phyloP scores from a whole-genome alignment of 1,140 invertebrate genomes.

The Hycleus cichorii region DNA sequence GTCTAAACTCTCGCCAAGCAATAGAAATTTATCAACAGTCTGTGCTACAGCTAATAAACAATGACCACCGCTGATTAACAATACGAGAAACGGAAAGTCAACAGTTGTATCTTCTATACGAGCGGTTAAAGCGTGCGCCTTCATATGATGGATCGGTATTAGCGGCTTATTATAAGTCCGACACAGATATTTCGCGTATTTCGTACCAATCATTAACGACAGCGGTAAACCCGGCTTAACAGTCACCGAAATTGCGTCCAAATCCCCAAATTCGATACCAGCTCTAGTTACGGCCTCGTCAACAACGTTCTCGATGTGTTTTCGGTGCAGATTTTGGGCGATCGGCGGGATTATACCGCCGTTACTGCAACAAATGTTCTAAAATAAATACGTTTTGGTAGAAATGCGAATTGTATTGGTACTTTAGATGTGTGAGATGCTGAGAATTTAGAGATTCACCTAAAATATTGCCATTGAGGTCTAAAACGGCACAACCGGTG shows the following conservation, averaged over 20 bases:
- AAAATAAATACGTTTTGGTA: background rate
- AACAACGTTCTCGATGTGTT: conserved; percentile 71
- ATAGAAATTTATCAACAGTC: conserved; percentile 65
- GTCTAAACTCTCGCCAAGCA: conserved; percentile 73
- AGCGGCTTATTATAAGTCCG: conserved; percentile 68
- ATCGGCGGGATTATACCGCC: conserved; percentile 88
- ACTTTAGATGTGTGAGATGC: conserved; percentile 64
- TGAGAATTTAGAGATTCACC: conserved; percentile 77
- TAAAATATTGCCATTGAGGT: conserved; percentile 60
- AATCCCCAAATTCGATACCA: conserved; percentile 57
- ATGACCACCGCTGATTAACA: conserved; percentile 90
- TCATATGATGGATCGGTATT: conserved; percentile 97
- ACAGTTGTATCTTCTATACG: conserved; percentile 60
- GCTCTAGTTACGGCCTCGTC: conserved; percentile 59
- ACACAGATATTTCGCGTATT: conserved; percentile 76
- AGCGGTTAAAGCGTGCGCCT: conserved; percentile 91
- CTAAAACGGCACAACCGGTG: conserved; percentile 84
- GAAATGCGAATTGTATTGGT: conserved; percentile 21
- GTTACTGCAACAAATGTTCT: conserved; percentile 49
- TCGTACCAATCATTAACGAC: conserved; percentile 73
- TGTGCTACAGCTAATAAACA: conserved; percentile 74
- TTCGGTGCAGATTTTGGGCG: conserved; percentile 71
- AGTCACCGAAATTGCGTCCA: conserved; percentile 89
- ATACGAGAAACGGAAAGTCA: conserved; percentile 81
- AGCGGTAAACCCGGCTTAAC: conserved; percentile 76